Conservation (phyloP, 1,140 invertebrate genomes). For the Bombus vancouverensis region DNA sequence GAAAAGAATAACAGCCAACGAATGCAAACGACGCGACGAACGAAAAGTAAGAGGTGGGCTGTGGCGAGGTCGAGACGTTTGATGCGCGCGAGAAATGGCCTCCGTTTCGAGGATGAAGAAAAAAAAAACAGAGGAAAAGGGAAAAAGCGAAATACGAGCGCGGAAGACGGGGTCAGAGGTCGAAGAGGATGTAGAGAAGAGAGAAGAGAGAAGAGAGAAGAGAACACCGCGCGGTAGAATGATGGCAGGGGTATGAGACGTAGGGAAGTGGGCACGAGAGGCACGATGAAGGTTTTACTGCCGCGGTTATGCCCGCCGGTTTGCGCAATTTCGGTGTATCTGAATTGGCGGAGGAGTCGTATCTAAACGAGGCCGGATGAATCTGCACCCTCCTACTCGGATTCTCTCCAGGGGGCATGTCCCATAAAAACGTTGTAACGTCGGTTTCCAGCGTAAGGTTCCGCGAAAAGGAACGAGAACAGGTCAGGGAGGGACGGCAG, state of each 20-base stretch:
- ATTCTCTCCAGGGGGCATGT: slow-evolving; percentile 39
- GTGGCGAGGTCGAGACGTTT: neutral
- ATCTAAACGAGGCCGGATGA: slow-evolving; percentile 70
- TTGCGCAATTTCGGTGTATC: slow-evolving; percentile 70
- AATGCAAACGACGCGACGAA: neutral
- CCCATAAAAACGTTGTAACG: slow-evolving; percentile 65
- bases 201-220: neutral
- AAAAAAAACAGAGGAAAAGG: neutral
- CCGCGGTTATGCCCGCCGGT: slow-evolving; percentile 64
- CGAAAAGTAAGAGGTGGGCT: too few relatives aligned
- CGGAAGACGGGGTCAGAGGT: slow-evolving; percentile 13
- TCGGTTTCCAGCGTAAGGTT: slow-evolving; percentile 33
- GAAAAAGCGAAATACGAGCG: slow-evolving; percentile 23
- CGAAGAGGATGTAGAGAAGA: slow-evolving; percentile 3
- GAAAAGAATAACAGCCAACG: neutral
- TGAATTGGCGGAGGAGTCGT: slow-evolving; percentile 68
- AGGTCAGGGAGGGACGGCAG: neutral
- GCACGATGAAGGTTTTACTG: slow-evolving; percentile 70
- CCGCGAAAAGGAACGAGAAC: neutral
- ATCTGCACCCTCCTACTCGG: slow-evolving; percentile 50
- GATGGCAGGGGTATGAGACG: neutral
- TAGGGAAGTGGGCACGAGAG: neutral
- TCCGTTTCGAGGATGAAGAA: neutral
- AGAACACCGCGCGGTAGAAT: neutral
- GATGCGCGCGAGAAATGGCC: slow-evolving; percentile 23